Base-by-base conservation (phyloP, 1,140 invertebrate genomes). In the Lordiphosa collinella region DNA sequence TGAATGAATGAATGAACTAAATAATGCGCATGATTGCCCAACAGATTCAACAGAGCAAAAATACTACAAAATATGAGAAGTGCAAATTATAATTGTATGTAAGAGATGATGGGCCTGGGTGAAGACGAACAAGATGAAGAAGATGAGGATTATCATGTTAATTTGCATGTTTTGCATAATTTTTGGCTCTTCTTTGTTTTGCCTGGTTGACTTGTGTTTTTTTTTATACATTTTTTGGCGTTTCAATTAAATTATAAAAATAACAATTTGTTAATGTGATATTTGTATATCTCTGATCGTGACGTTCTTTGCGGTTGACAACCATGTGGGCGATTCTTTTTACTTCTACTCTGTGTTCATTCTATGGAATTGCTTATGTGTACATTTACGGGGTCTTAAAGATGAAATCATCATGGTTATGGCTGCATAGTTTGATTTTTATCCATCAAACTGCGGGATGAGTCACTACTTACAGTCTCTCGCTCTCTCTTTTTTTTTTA, bases 211-310 rank as follows among this genome's bases (percentile, higher is more conserved):
- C 53, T 52, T 49, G 7, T 49, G 8, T 8, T 25, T 8, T 14
- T 65, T 60, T 44, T 72, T n/a, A n/a, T n/a, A n/a, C n/a, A n/a
- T n/a, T n/a, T 76, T 64, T 78, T 79, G 55, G 58, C 74, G 50
- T 79, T 78, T 78, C 68, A 79, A 78, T 78, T 72, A 79, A 78
- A 78, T 72, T 78, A 67, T 78, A 78, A 78, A 78, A 78, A 78
- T 78, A 78, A 78, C 58, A 68, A 78, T 78, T 78, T 78, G 74
- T 69, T 79, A 79, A 79, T 73, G 73, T 79, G 58, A 31, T 44
- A 54, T 66, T 51, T 69, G 32, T 70, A 38, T 59, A 61, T 62
- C 54, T 70, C 54, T 44, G 38, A 66, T 65, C 62, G 49, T 51
- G 54, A 67, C 41, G 41, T 44, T 44, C 41, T 44, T 10, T 44